Evolutionary conservation across 2,113 vertebrate genomes (phyloP), one percentile per base, ranked within the genome.

Genomic region (Lepus timidus): DNA sequence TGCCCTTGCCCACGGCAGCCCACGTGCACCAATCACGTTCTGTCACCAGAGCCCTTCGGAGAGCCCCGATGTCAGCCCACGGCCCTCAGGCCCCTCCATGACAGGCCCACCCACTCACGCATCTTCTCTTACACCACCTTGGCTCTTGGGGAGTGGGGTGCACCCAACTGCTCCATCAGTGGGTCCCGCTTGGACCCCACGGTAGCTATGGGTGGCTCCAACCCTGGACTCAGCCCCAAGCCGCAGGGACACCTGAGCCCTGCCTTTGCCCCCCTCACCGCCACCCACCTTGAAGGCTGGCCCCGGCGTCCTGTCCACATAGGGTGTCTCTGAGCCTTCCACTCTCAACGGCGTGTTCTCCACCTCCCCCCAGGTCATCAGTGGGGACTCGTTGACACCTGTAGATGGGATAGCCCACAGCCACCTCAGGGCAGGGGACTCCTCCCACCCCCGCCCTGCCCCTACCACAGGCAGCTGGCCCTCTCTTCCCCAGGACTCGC

Each of bases 321-420:
- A 99, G 0, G 99, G 99, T 0, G 98, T 98, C 85, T 99, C 99
- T 0, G 99, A 99, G 5, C 99, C 99, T 74, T 99, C 99, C 3
- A 99, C 95, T 49, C 99, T 98, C 96, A 99, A 98, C 0, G 99
- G 99, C 0, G 99, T 99, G 97, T 99, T 99, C 97, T 99, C 99
- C 0, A 99, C 99, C 96, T 99, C 99, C 79, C 99, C 99, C 99
- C 99, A 99, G 0, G 99, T 99, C 99, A 99, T 99, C 74, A 99
- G 97, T 6, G 99, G 99, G 0, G 99, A 99, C 39, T 99, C 99
- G 0, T 98, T 98, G 52, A 99, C 98, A 96, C 99, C 99, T 99
- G 87, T 22, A 75, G 65, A 12, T 1, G 17, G 51, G 96, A 36
- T 44, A 87, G 1, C 13, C 64, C 76, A 93, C 0, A 76, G 82